Conservation (phyloP, 2,797 vertebrate species). For the Adrianichthys oophorus region DNA sequence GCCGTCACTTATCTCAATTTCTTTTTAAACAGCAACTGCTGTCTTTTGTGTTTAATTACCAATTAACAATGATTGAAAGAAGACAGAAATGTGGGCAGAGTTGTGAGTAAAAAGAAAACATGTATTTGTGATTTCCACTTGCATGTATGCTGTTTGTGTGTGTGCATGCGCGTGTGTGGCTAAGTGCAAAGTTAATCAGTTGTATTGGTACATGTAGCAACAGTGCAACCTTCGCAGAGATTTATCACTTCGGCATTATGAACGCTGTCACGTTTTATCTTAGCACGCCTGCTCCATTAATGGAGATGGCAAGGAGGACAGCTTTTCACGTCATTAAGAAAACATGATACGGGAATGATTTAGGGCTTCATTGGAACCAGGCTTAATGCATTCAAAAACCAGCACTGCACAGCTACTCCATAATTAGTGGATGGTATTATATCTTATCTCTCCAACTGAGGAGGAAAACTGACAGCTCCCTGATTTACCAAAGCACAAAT, state of each 20-base stretch:
- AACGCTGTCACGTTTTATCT: constrained; percentile 63
- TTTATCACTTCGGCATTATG: constrained; percentile 60
- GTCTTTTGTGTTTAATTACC: constrained; percentile 61
- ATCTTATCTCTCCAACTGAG: constrained; percentile 33
- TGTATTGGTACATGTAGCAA: constrained; percentile 36
- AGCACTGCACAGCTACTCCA: constrained; percentile 35
- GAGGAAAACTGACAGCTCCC: constrained; percentile 18
- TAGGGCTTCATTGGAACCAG: constrained; percentile 47
- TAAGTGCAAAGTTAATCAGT: constrained; percentile 46
- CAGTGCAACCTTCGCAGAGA: constrained; percentile 47
- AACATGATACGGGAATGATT: constrained; percentile 68
- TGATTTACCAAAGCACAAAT: constrained; percentile 39
- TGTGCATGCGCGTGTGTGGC: constrained; percentile 9
- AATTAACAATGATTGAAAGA: constrained; percentile 68
- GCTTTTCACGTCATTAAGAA: constrained; percentile 69
- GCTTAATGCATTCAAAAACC: constrained; percentile 42
- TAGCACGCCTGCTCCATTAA: constrained; percentile 63
- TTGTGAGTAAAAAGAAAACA: constrained; percentile 37
- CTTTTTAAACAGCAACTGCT: constrained; percentile 52
- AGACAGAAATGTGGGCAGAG: constrained; percentile 34
- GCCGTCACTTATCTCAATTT: constrained; percentile 55
- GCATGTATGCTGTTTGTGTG: constrained; percentile 2
- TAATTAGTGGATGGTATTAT: constrained; percentile 39
- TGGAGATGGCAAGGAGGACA: constrained; percentile 50
- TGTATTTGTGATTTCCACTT: constrained; percentile 13